Evolutionary conservation across 2,113 vertebrate genomes (phyloP).

Genomic region (Mesembrinibis cayennensis): DNA sequence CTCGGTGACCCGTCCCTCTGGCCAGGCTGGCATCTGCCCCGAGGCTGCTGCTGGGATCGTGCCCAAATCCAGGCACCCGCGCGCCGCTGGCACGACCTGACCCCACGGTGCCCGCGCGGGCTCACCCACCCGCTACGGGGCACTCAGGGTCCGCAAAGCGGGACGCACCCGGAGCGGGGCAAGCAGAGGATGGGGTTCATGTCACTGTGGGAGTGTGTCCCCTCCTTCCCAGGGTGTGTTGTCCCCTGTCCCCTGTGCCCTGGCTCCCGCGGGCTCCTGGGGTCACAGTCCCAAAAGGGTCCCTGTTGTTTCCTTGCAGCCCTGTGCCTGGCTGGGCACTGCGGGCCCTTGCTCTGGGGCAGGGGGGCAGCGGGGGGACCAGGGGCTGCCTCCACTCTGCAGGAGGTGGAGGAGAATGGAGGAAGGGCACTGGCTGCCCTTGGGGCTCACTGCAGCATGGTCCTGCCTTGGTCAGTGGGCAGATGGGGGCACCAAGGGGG

Average conservation of each 20-base stretch:
- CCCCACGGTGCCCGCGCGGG: accelerated
- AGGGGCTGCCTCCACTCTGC: neutral
- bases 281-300: neutral
- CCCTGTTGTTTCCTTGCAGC: neutral
- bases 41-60: accelerated
- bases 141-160: accelerated
- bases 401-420: neutral
- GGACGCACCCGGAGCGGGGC: accelerated
- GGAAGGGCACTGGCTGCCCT: neutral
- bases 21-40: neutral
- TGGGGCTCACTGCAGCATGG: neutral
- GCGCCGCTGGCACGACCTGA: accelerated
- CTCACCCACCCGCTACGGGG: accelerated
- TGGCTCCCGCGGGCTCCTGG: neutral
- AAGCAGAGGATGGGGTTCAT: neutral
- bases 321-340: accelerated
- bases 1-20: neutral
- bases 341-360: accelerated
- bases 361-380: accelerated
- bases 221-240: neutral
- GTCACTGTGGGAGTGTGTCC: neutral
- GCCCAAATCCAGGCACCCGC: accelerated
- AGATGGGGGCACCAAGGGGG: neutral
- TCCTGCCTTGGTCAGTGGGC: neutral
- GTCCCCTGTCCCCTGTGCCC: neutral